Evolutionary conservation across 1,140 invertebrate genomes (phyloP).

Genomic region (Papilio aristodemus): DNA sequence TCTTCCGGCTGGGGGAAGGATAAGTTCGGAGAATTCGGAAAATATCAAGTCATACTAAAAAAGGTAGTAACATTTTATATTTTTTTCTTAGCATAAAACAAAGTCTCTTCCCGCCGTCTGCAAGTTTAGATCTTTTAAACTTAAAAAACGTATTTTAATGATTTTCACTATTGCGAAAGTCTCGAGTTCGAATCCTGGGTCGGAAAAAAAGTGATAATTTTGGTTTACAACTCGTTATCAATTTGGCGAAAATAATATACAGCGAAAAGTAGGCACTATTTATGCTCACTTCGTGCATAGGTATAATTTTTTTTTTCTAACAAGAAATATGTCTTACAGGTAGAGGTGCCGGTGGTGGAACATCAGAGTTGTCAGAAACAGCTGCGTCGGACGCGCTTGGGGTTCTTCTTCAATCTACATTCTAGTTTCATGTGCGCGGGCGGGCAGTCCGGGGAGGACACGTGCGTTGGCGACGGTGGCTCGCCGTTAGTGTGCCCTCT

Average conservation of each 20-base stretch:
- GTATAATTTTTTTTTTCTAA: no score
- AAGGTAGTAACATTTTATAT: conserved; percentile 45
- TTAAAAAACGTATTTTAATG: no score
- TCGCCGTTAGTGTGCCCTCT: conserved; percentile 87
- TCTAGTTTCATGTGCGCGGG: conserved; percentile 89
- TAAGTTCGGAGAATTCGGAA: conserved; percentile 79
- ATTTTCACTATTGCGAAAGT: no score
- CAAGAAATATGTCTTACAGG: conserved; percentile 77
- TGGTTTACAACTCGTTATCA: no score
- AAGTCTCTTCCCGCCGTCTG: no score
- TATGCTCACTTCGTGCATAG: no score
- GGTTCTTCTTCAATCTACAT: conserved; percentile 84
- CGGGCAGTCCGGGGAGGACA: conserved; percentile 83
- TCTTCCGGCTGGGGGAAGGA: conserved; percentile 88
- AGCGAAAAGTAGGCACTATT: no score
- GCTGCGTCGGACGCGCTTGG: conserved; percentile 83
- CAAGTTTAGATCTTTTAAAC: no score
- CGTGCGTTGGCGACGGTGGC: conserved; percentile 82
- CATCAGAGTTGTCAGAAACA: conserved; percentile 76
- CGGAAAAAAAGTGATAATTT: no score
- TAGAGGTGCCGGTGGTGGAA: conserved; percentile 82
- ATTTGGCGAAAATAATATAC: no score
- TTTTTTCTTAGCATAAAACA: not conserved
- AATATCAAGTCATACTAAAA: conserved; percentile 84
- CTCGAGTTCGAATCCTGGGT: no score